Base-by-base conservation (phyloP, 23 tunicate genomes). In the Halocynthia aurantium region DNA sequence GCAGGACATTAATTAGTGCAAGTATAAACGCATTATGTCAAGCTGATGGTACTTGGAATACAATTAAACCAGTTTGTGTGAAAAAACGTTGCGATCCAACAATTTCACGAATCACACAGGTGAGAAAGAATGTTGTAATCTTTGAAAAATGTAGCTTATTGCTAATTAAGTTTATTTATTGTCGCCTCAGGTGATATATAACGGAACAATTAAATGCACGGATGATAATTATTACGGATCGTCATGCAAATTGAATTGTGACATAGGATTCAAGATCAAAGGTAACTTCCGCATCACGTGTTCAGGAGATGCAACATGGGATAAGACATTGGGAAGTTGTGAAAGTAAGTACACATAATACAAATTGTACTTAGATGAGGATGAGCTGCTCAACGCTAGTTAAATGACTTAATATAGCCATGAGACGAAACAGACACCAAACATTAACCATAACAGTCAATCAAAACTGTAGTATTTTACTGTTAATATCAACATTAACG, bases 171-270 rank as follows among this genome's bases (percentile, higher is more conserved):
- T 67, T 4, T 12, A 10, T 67, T 67, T 67, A 21, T n/a, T 67
- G 12, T 17, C 20, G 72, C 17, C 54, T 40, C 83, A 81, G 12
- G 78, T 67, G 44, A 31, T 31, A 31, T 31, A 31, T 6, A 90
- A 84, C 70, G 89, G 96, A 20, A 21, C 63, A 6, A 52, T 90
- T n/a, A 12, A 62, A 6, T 90, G 96, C 74, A 80, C 96, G 22
- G 86, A 90, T 54, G 83, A 55, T 5, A 65, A 76, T 6, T 71
- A 53, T n/a, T 84, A 81, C 50, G 73, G 76, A 6, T 84, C 89
- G 7, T 49, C 67, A 1, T 90, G 96, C 66, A 56, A 19, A 6
- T 51, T 90, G 49, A 20, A 18, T 9, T 90, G 96, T 64, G 77
- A 90, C 49, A 71, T 44, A 15, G 96, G 96, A 6, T 84, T 77